Conservation (phyloP, 2,888 invertebrate species). For the Colostygia pectinataria region DNA sequence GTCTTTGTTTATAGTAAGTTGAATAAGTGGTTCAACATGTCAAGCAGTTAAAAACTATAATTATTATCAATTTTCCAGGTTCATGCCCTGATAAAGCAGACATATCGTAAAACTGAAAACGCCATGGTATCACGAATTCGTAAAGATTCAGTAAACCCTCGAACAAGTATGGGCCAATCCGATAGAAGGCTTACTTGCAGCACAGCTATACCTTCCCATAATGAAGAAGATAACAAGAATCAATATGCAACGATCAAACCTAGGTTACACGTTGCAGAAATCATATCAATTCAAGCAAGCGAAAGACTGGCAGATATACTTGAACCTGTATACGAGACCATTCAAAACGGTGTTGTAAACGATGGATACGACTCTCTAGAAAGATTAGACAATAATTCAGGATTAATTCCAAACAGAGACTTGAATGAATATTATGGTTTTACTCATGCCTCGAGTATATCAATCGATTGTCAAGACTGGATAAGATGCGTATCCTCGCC, state of each 20-base stretch:
- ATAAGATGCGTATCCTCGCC: constrained; percentile 60
- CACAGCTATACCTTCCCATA: constrained; percentile 56
- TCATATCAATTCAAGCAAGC: constrained; percentile 71
- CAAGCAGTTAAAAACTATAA: no score
- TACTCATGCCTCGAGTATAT: constrained; percentile 64
- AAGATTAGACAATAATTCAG: constrained; percentile 56
- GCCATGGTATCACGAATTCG: constrained; percentile 66
- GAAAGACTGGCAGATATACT: constrained; percentile 71
- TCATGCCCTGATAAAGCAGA: constrained; percentile 63
- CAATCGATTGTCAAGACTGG: constrained; percentile 70
- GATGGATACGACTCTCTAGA: constrained; percentile 62
- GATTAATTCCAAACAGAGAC: constrained; percentile 48
- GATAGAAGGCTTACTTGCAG: constrained; percentile 66
- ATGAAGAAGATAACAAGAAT: constrained; percentile 43
- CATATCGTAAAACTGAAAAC: constrained; percentile 72
- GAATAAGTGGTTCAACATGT: no score
- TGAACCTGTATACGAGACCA: constrained; percentile 73
- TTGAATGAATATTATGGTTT: constrained; percentile 61
- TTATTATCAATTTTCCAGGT: constrained; percentile 53
- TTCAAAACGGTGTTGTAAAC: constrained; percentile 57
- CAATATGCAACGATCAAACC: constrained; percentile 53
- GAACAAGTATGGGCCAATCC: constrained; percentile 50
- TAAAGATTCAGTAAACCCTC: constrained; percentile 53
- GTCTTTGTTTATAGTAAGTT: no score
- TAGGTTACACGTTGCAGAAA: constrained; percentile 72